phyloP scores from a whole-genome alignment of 1,140 invertebrate species.

The Uloborus diversus region DNA sequence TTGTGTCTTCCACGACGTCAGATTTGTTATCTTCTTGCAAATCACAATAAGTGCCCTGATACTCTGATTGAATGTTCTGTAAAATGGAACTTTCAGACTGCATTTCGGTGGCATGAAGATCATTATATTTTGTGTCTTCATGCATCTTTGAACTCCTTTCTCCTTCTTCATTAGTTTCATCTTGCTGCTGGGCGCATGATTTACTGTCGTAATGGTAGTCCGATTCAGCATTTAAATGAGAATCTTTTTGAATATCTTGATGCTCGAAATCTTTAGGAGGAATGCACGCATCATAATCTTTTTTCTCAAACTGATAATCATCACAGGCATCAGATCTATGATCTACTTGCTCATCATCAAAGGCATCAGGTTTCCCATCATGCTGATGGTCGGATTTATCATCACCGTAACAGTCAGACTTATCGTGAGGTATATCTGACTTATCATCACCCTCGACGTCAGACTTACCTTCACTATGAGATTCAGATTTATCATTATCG shows the following conservation, averaged over 20 bases:
- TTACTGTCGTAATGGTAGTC: conserved; percentile 73
- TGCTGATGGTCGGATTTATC: conserved; percentile 38
- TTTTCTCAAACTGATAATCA: too few relatives aligned
- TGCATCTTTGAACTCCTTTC: background rate
- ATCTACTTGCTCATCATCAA: conserved; percentile 16
- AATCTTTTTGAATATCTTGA: too few relatives aligned
- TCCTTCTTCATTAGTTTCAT: conserved; percentile 40
- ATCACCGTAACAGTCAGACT: conserved; percentile 29
- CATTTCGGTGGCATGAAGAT: background rate
- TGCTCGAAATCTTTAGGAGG: too few relatives aligned
- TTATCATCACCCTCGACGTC: conserved; percentile 3
- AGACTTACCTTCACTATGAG: conserved; percentile 21
- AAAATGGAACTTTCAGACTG: too few relatives aligned
- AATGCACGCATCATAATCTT: too few relatives aligned
- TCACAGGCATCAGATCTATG: conserved; percentile 72
- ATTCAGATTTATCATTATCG: conserved; percentile 46
- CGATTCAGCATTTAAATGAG: too few relatives aligned
- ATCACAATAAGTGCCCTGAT: too few relatives aligned
- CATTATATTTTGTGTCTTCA: conserved; percentile 4
- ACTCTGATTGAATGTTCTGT: too few relatives aligned
- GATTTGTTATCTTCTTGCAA: too few relatives aligned
- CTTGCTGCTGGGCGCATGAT: too few relatives aligned
- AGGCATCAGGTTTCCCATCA: conserved; percentile 23
- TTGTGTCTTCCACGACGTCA: too few relatives aligned
- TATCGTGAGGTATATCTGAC: conserved; percentile 12